phyloP scores from a whole-genome alignment of 2,888 invertebrate species.

The Cynaeus angustus region DNA sequence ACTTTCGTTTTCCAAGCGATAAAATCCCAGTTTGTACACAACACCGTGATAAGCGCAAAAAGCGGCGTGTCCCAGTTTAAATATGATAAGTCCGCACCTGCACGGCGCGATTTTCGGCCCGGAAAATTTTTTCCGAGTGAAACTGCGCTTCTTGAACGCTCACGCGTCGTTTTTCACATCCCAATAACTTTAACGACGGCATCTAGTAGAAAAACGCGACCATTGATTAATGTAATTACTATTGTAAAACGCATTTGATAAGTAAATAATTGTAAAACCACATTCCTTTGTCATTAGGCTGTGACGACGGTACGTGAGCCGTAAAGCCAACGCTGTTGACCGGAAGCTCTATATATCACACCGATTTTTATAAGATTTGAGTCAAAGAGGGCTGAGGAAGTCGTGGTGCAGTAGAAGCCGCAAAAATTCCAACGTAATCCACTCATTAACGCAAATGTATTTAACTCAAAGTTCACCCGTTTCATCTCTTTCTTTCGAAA shows the following conservation, averaged over 20 bases:
- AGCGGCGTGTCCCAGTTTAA: slow-evolving; percentile 20
- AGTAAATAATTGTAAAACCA: slow-evolving; percentile 61
- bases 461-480: slow-evolving; percentile 9
- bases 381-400: not conserved
- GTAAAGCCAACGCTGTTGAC: slow-evolving; percentile 54
- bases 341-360: slow-evolving; percentile 31
- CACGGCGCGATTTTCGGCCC: slow-evolving; percentile 1
- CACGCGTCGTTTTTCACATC: slow-evolving; percentile 16
- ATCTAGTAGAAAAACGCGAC: slow-evolving; percentile 46
- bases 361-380: slow-evolving; percentile 21
- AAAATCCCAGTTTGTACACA: slow-evolving; percentile 14
- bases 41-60: slow-evolving; percentile 11
- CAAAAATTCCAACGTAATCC: slow-evolving; percentile 40
- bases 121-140: not conserved
- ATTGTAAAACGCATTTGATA: slow-evolving; percentile 57
- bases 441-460: slow-evolving; percentile 32
- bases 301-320: slow-evolving; percentile 63
- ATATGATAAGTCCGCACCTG: slow-evolving; percentile 5
- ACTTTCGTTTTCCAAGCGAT: slow-evolving; percentile 24
- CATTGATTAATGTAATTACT: slow-evolving; percentile 60
- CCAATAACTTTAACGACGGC: slow-evolving; percentile 19
- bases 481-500: not conserved
- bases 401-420: too few species aligned
- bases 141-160: not conserved
- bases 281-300: slow-evolving; percentile 66